Evolutionary conservation across 1,140 invertebrate species (phyloP).

Genomic region (Ceratina australensis): DNA sequence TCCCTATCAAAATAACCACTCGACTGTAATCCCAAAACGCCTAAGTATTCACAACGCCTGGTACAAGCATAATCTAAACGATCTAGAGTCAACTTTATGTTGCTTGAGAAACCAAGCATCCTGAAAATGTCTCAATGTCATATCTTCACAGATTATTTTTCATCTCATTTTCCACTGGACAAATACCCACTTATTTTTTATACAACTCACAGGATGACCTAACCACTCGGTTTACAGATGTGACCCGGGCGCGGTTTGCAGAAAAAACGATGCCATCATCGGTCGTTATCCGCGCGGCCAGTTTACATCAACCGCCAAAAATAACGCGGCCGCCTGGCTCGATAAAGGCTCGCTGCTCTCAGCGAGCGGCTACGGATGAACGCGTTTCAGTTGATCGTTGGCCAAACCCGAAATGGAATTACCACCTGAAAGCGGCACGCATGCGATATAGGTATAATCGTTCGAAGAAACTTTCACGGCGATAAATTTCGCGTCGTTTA

Average conservation of each 20-base stretch:
- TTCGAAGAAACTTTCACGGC: no score
- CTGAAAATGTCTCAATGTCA: background rate
- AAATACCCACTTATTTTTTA: slow-evolving; percentile 31
- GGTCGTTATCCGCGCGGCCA: slow-evolving; percentile 25
- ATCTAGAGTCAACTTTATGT: background rate
- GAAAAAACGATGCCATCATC: slow-evolving; percentile 28
- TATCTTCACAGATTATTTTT: background rate
- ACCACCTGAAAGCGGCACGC: background rate
- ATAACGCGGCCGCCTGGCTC: slow-evolving; percentile 35
- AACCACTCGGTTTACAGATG: slow-evolving; percentile 1
- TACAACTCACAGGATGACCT: slow-evolving; percentile 49
- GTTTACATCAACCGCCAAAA: slow-evolving; percentile 58
- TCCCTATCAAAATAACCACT: background rate
- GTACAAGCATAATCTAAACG: no score
- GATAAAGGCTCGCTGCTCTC: slow-evolving; percentile 7
- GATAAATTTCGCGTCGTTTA: no score
- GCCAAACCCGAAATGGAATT: slow-evolving; percentile 32
- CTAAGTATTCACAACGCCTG: no score
- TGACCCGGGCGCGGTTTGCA: slow-evolving; percentile 11
- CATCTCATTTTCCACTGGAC: background rate
- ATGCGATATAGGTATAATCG: background rate
- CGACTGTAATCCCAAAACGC: background rate
- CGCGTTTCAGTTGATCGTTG: slow-evolving; percentile 26
- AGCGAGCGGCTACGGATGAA: background rate
- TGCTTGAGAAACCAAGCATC: background rate